Evolutionary conservation across 2,113 vertebrate species (phyloP).

Genomic region (Clinocottus analis): DNA sequence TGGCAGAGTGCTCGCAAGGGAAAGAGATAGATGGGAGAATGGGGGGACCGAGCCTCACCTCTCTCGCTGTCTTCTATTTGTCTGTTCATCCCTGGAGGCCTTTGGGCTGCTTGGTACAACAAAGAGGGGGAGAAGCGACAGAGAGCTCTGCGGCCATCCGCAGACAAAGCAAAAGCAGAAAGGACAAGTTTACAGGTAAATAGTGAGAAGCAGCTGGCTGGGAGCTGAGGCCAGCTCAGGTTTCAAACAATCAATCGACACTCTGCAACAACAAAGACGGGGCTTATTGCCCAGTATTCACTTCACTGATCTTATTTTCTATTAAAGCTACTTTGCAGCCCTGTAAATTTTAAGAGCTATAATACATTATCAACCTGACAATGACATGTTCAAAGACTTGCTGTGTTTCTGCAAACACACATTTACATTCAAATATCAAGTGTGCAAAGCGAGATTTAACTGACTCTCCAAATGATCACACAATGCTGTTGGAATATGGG

Average conservation of each 20-base stretch:
- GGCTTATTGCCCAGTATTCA: constrained; percentile 30
- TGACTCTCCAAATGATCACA: constrained; percentile 57
- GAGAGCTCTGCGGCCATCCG: constrained; percentile 45
- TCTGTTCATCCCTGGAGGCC: constrained; percentile 74
- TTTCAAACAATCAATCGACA: constrained; percentile 64
- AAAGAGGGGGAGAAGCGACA: constrained; percentile 38
- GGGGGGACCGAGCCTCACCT: constrained; percentile 61
- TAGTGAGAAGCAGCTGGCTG: constrained; percentile 64
- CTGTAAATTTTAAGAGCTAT: constrained; percentile 15
- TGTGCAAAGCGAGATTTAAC: constrained; percentile 54
- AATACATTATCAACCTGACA: constrained; percentile 14
- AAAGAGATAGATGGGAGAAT: constrained; percentile 64
- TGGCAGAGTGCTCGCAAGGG: constrained; percentile 71
- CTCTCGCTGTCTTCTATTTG: constrained; percentile 76
- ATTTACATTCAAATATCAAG: constrained; percentile 49
- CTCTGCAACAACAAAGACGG: constrained; percentile 48
- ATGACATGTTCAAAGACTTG: constrained; percentile 42
- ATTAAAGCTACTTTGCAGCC: constrained; percentile 21
- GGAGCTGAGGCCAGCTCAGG: constrained; percentile 51
- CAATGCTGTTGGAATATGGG: constrained; percentile 26
- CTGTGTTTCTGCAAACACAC: constrained; percentile 9
- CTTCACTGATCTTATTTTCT: constrained; percentile 11
- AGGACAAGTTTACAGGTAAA: constrained; percentile 78
- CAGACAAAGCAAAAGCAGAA: constrained; percentile 62
- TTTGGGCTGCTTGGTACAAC: constrained; percentile 73